A percentile compares a stretch with the other conserved stretches of the same genome.
Evolutionary conservation across 1,140 invertebrate species (phyloP).

Genomic region (Tetraneura akinire): DNA sequence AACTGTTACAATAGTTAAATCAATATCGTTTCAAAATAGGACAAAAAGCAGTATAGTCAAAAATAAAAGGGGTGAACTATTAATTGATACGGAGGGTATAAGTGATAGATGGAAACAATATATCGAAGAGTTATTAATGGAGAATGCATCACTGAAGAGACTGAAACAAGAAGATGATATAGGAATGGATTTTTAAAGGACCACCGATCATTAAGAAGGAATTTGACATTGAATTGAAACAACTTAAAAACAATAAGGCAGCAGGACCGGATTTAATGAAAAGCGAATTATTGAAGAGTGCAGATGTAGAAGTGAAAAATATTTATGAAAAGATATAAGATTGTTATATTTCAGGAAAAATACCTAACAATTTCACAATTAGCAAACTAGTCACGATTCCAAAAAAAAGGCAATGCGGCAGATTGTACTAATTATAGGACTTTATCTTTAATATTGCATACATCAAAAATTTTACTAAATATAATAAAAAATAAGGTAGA

Average conservation of each 20-base stretch:
- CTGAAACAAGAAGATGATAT: background rate
- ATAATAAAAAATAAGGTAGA: slow-evolving; percentile 2
- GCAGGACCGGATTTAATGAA: slow-evolving; percentile 8
- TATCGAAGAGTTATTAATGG: background rate
- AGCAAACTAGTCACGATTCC: slow-evolving; percentile 19
- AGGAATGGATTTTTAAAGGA: slow-evolving; percentile 12
- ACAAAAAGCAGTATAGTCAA: background rate
- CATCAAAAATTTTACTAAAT: background rate
- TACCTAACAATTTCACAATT: slow-evolving; percentile 27
- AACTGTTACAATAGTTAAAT: too few species aligned
- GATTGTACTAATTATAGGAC: slow-evolving; percentile 36
- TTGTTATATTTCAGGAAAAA: background rate
- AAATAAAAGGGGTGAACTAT: background rate
- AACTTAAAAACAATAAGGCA: slow-evolving; percentile 5
- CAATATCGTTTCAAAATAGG: background rate
- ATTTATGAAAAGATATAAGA: slow-evolving; percentile 21
- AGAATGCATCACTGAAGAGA: background rate
- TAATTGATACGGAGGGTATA: background rate
- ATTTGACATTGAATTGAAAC: too few species aligned
- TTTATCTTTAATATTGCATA: background rate
- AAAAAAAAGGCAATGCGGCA: slow-evolving; percentile 18
- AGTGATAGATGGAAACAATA: slow-evolving; percentile 12
- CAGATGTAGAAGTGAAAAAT: background rate
- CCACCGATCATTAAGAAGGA: background rate
- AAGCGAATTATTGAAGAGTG: slow-evolving; percentile 17